Evolutionary conservation across 2,797 vertebrate species (phyloP).

Genomic region (Acanthurus leucopareius): DNA sequence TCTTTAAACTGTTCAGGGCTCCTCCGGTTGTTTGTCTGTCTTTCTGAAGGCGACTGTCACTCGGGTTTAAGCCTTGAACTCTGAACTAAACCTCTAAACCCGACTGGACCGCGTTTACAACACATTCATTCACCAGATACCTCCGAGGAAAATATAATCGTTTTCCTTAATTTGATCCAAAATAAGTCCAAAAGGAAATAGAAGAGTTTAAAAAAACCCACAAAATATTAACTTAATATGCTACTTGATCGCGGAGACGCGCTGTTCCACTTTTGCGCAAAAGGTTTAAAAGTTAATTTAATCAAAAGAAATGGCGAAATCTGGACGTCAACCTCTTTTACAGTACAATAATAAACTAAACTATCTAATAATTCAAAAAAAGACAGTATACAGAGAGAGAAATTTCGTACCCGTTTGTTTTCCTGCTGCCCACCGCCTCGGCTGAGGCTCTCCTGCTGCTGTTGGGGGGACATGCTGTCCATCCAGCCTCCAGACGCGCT

Average conservation of each 20-base stretch:
- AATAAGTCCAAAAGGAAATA: too few relatives aligned
- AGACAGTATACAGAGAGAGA: too few relatives aligned
- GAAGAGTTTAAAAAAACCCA: too few relatives aligned
- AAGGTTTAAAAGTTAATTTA: background rate
- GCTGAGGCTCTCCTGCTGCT: constrained; percentile 64
- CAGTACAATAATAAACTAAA: background rate
- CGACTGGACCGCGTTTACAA: background rate
- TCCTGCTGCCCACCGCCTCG: constrained; percentile 57
- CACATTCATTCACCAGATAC: background rate
- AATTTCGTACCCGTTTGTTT: constrained; percentile 61
- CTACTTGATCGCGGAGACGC: background rate
- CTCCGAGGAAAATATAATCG: background rate
- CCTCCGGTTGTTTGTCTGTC: background rate
- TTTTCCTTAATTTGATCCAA: too few relatives aligned
- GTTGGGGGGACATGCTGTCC: constrained; percentile 81
- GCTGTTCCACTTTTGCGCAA: background rate
- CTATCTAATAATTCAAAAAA: background rate
- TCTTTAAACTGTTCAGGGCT: too few relatives aligned
- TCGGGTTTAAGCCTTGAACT: constrained; percentile 8
- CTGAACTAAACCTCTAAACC: constrained; percentile 10
- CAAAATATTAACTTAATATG: too few relatives aligned
- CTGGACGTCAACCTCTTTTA: background rate
- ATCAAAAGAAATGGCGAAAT: background rate
- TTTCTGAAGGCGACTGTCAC: background rate
- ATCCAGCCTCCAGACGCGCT: constrained; percentile 64